Evolutionary conservation across 2,797 vertebrate species (phyloP).

Genomic region (Falco novaeseelandiae): DNA sequence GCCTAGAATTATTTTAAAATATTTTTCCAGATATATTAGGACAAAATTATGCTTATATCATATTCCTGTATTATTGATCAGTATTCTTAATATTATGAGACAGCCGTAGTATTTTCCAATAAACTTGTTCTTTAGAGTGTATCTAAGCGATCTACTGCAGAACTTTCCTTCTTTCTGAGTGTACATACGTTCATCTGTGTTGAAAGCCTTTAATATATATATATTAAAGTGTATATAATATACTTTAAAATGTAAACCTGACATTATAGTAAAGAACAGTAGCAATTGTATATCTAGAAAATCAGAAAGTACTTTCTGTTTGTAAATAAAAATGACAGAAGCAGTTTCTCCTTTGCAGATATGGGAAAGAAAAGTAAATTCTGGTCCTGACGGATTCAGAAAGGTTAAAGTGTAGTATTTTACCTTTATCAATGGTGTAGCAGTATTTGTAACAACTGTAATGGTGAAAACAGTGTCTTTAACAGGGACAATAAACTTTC

Average conservation of each 20-base stretch:
- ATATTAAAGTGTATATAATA: too few species aligned
- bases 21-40: background rate
- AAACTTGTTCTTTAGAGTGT: slow-evolving; percentile 59
- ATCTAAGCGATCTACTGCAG: slow-evolving; percentile 51
- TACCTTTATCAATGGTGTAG: background rate
- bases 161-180: slow-evolving; percentile 54
- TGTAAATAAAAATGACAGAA: slow-evolving; percentile 45
- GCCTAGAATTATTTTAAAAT: background rate
- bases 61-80: background rate
- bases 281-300: slow-evolving; percentile 49
- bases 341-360: slow-evolving; percentile 15
- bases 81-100: slow-evolving; percentile 52
- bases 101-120: slow-evolving; percentile 61
- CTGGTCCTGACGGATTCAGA: slow-evolving; percentile 20
- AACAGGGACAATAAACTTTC: slow-evolving; percentile 4
- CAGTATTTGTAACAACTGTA: background rate
- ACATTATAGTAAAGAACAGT: slow-evolving; percentile 24
- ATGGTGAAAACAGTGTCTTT: background rate
- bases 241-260: background rate
- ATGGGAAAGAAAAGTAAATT: slow-evolving; percentile 14
- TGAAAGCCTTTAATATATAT: slow-evolving; percentile 43
- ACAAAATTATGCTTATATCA: background rate
- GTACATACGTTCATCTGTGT: slow-evolving; percentile 51
- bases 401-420: slow-evolving; percentile 18
- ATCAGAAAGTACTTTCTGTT: slow-evolving; percentile 2